A percentile compares a stretch with the other conserved stretches of the same genome.
These are phyloP conservation scores for Eonycteris spelaea DNA, from an alignment of 2,113 vertebrate species.

Conservation along the genomic window DNA sequence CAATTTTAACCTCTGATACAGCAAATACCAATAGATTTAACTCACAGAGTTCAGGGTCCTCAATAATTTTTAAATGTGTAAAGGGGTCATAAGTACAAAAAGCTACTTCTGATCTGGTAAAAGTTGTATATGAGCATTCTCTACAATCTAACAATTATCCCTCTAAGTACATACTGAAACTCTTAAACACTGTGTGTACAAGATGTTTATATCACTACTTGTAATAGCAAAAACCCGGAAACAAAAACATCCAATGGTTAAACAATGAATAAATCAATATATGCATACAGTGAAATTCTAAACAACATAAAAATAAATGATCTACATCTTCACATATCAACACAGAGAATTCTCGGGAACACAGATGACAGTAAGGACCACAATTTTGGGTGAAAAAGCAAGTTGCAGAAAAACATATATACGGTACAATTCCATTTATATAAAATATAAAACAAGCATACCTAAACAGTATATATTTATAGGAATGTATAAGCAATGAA, in stretches of 20 bases:
- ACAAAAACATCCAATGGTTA: background rate
- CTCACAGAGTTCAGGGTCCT: background rate
- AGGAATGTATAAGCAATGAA: background rate
- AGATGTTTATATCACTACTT: background rate
- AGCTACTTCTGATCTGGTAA: background rate
- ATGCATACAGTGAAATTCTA: background rate
- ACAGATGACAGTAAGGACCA: background rate
- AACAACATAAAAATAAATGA: slow-evolving; percentile 25
- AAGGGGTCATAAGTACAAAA: background rate
- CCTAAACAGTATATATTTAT: background rate
- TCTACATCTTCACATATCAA: background rate
- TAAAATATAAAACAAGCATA: slow-evolving; percentile 21
- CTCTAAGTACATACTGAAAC: background rate
- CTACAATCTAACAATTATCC: background rate
- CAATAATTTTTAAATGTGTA: slow-evolving; percentile 7
- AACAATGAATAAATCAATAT: background rate
- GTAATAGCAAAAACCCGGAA: background rate
- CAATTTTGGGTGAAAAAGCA: background rate
- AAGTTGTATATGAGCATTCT: background rate
- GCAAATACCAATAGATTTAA: background rate
- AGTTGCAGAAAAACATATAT: background rate
- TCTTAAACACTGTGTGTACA: background rate
- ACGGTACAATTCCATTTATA: background rate
- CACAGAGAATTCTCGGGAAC: background rate
- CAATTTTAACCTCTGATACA: background rate